Evolutionary conservation across 1,140 invertebrate genomes (phyloP), one percentile per base, ranked within the genome.

Genomic region (Drosophila nebulosa): DNA sequence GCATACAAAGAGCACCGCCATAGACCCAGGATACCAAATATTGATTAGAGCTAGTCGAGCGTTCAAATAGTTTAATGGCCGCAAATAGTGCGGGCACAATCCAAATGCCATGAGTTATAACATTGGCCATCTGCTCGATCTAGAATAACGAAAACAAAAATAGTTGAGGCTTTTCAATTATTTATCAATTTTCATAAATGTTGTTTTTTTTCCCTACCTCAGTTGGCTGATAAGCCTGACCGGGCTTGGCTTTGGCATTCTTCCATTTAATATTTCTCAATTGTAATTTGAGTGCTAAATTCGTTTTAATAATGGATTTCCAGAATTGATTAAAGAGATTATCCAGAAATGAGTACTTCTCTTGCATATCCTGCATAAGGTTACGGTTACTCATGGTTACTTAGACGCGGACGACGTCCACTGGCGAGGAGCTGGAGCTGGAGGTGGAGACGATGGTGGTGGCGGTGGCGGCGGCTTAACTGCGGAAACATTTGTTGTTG

Each of bases 61-160:
- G 94, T 32, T 93, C 93, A 18, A 97, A 92, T 68, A 98, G 93
- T 83, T 95, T 94, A n/a, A 95, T 91, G 30, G 95, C 94, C 3
- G 95, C 97, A 32, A 95, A 90, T 2, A 97, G 91, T 70, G 97
- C 97, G 16, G 97, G 97, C 64, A 97, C 92, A 27, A 97, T 94
- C 93, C 96, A 97, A 66, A 97, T 94, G 50, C 96, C 97, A 92
- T 98, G 97, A 24, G 97, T 97, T 66, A 97, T 92, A 42, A 98
- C 95, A 92, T 98, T 98, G 7, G 97, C 97, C 71, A 98, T 92
- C 91, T 98, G 97, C 92, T 98, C 97, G 58, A 97, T 93, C 92
- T 96, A 21, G 21, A 10, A 24, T 59, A 30, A 30, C 27, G 1
- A 46, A 32, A 36, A 16, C 4, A 18, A 7, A 42, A 42, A 18